A percentile compares a stretch with the other conserved stretches of the same genome.
These are phyloP conservation scores for Etheostoma spectabile DNA, from an alignment of 2,113 vertebrate genomes.

Conservation along the genomic window DNA sequence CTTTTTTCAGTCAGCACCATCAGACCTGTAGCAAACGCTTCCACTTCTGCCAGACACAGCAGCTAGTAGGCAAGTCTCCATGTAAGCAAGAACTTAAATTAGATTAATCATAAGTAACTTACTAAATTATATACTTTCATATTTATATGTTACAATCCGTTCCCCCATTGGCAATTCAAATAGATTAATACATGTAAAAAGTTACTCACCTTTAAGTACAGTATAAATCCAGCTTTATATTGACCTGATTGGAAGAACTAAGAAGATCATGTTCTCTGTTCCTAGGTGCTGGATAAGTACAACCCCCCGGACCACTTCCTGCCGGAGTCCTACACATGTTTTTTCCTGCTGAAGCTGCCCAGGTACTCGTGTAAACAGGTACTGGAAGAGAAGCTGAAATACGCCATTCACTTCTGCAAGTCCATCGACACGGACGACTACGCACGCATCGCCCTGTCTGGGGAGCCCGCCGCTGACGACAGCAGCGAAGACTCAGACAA, in stretches of 20 bases:
- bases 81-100: too few species aligned
- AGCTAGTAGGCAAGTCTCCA: neutral
- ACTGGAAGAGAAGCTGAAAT: slow-evolving; percentile 97
- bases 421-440: slow-evolving; percentile 99
- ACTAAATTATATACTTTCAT: too few species aligned
- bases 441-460: slow-evolving; percentile 95
- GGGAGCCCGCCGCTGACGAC: slow-evolving; percentile 94
- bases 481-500: slow-evolving; percentile 97
- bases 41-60: neutral
- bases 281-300: slow-evolving; percentile 97
- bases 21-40: too few species aligned
- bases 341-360: slow-evolving; percentile 98
- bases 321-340: slow-evolving; percentile 98
- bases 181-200: too few species aligned
- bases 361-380: slow-evolving; percentile 97
- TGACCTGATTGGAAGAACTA: neutral
- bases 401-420: slow-evolving; percentile 99
- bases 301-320: slow-evolving; percentile 99
- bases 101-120: too few species aligned
- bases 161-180: too few species aligned
- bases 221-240: neutral
- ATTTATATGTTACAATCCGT: too few species aligned
- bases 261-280: neutral
- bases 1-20: neutral
- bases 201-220: too few species aligned